Conservation (phyloP, 2,113 vertebrate genomes). For the Penelope pileata region DNA sequence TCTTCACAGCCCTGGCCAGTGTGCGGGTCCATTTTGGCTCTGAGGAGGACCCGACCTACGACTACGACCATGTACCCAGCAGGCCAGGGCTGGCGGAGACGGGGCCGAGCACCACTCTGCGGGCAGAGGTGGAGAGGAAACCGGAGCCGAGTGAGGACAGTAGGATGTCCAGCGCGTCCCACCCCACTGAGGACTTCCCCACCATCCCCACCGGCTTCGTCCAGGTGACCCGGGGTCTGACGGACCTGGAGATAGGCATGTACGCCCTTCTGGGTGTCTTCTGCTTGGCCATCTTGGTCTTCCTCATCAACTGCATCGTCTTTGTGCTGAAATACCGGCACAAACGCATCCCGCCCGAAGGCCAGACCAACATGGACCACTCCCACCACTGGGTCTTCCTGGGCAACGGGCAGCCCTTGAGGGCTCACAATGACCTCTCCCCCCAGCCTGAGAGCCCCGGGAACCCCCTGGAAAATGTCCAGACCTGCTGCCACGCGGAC, state of each 20-base stretch:
- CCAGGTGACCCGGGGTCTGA: slow-evolving; percentile 89
- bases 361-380: slow-evolving; percentile 98
- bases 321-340: slow-evolving; percentile 97
- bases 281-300: slow-evolving; percentile 96
- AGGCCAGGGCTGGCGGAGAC: slow-evolving; percentile 71
- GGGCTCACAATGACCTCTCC: slow-evolving; percentile 90
- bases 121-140: slow-evolving; percentile 77
- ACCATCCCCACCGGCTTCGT: slow-evolving; percentile 89
- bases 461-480: slow-evolving; percentile 87
- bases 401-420: slow-evolving; percentile 92
- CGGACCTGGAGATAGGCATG: slow-evolving; percentile 98
- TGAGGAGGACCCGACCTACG: slow-evolving; percentile 80
- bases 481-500: slow-evolving; percentile 92
- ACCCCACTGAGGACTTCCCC: slow-evolving; percentile 84
- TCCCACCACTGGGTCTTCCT: slow-evolving; percentile 99
- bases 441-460: slow-evolving; percentile 86
- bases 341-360: slow-evolving; percentile 94
- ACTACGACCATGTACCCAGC: slow-evolving; percentile 83
- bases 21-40: slow-evolving; percentile 90
- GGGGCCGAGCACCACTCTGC: slow-evolving; percentile 78
- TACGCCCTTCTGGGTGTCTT: slow-evolving; percentile 96
- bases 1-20: slow-evolving; percentile 83
- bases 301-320: slow-evolving; percentile 99
- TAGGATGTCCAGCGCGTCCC: slow-evolving; percentile 70
- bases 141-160: slow-evolving; percentile 36